phyloP scores from a whole-genome alignment of 2,113 vertebrate genomes.

The Scolopax mira region DNA sequence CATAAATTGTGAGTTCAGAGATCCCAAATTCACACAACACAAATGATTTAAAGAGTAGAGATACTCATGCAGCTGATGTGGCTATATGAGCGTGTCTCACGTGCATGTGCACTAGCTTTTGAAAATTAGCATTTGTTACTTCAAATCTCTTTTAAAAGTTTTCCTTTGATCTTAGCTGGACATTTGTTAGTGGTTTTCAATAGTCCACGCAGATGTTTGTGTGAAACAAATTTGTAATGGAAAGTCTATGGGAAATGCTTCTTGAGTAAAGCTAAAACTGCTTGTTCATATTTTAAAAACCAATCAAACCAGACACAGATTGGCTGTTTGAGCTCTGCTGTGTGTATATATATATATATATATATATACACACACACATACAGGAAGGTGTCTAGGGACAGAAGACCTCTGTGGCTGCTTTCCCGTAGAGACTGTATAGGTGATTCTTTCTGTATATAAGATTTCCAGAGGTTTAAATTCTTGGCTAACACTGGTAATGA shows the following conservation, averaged over 20 bases:
- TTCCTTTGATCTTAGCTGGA: background rate
- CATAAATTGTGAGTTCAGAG: background rate
- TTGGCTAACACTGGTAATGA: background rate
- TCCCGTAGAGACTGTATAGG: background rate
- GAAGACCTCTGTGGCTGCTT: background rate
- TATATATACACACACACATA: too few relatives aligned
- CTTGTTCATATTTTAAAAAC: background rate
- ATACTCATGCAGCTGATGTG: background rate
- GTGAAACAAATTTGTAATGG: background rate
- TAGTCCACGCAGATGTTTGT: background rate
- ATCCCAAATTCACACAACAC: background rate
- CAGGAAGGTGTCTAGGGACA: background rate
- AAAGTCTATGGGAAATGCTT: background rate
- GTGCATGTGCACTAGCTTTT: background rate
- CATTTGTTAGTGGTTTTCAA: background rate
- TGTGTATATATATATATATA: too few relatives aligned
- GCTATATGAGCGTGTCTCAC: background rate
- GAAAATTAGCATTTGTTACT: background rate
- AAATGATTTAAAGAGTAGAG: background rate
- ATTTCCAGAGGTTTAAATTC: background rate
- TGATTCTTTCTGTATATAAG: background rate
- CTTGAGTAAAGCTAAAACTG: background rate
- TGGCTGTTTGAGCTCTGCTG: background rate
- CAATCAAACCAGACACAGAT: background rate
- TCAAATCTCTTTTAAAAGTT: background rate